Percentiles rank a stretch among this genome's conserved stretches.
These are phyloP conservation scores for Carterocephalus palaemon DNA, from an alignment of 2,888 invertebrate genomes.

Conservation along the genomic window DNA sequence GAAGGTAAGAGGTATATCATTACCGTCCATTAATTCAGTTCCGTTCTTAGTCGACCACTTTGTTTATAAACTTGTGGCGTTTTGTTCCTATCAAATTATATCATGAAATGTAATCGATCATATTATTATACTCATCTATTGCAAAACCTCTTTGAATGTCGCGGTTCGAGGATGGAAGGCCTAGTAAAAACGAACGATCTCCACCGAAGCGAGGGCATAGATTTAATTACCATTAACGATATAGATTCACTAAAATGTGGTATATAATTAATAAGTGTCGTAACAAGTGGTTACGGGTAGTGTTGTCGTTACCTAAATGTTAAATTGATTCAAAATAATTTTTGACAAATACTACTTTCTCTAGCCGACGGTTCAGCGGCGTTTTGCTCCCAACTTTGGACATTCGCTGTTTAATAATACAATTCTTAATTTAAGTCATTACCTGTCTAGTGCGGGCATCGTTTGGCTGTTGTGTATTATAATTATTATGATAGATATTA, in stretches of 20 bases:
- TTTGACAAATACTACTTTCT: conserved; percentile 49
- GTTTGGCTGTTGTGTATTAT: conserved; percentile 69
- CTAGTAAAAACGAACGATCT: conserved; percentile 37
- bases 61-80: conserved; percentile 10
- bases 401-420: conserved; percentile 43
- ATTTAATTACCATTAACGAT: conserved; percentile 62
- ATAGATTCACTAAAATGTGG: conserved; percentile 56
- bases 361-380: conserved; percentile 46
- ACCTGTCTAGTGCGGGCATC: conserved; percentile 38
- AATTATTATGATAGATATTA: conserved; percentile 42
- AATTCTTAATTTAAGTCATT: conserved; percentile 31
- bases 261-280: conserved; percentile 69
- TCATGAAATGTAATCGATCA: background rate
- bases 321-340: conserved; percentile 49
- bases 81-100: conserved; percentile 17
- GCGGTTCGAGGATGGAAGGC: background rate
- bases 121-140: background rate
- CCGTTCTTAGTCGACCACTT: background rate
- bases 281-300: conserved; percentile 76
- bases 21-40: conserved; percentile 20
- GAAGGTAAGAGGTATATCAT: conserved; percentile 7
- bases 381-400: conserved; percentile 39
- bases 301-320: conserved; percentile 66
- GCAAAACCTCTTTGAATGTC: conserved; percentile 11
- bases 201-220: conserved; percentile 51